Conservation (phyloP, 2,888 invertebrate genomes). For the Megalurothrips usitatus region DNA sequence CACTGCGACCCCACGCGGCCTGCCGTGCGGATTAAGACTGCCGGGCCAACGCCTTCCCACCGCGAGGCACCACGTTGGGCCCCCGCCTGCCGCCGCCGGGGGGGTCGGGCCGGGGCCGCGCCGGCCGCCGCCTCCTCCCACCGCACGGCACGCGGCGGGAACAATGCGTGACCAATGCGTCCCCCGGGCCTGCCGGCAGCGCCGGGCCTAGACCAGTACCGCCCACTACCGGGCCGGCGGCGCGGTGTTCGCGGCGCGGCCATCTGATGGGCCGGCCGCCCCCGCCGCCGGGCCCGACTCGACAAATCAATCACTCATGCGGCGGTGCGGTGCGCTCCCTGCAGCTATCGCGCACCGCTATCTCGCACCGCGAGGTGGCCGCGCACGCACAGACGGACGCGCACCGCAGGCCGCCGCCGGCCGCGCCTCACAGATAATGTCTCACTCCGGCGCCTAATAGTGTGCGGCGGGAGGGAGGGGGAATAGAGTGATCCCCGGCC, state of each 20-base stretch:
- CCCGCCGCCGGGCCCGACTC: neutral
- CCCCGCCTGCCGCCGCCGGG: neutral
- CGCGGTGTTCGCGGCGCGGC: no score
- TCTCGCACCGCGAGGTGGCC: neutral
- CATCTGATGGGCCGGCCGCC: neutral
- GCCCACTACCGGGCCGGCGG: neutral
- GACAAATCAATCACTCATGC: constrained; percentile 23
- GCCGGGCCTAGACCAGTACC: neutral
- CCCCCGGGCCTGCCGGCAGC: neutral
- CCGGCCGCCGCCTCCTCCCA: neutral
- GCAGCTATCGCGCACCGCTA: constrained; percentile 13
- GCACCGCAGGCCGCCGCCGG: no score
- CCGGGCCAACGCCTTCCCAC: neutral
- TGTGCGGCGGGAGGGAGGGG: no score
- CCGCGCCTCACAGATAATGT: neutral
- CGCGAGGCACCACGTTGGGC: neutral
- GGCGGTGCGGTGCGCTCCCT: neutral
- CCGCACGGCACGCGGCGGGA: neutral
- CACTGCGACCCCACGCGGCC: neutral
- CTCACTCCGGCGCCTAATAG: neutral
- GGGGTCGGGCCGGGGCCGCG: neutral
- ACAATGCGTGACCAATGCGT: constrained; percentile 10
- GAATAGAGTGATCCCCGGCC: no score
- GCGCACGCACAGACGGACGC: neutral
- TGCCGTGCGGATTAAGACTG: neutral